A percentile compares a stretch with the other conserved stretches of the same genome.
Evolutionary conservation across 1,140 invertebrate genomes (phyloP).

Genomic region (Cotesia typhae): DNA sequence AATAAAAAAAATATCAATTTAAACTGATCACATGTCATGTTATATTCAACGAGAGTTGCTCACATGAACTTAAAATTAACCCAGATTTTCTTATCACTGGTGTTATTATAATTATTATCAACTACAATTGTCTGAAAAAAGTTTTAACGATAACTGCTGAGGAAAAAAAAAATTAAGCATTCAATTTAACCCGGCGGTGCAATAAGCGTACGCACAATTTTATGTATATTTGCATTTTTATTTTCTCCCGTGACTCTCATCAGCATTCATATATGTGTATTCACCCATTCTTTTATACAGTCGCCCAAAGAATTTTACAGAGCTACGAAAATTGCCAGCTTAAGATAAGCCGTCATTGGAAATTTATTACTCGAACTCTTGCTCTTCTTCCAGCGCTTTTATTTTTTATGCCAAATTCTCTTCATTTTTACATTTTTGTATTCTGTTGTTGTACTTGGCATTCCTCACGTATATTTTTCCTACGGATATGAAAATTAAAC

Average conservation of each 20-base stretch:
- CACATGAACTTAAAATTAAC: too few species aligned
- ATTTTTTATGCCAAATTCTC: not conserved
- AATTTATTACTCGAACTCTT: constrained; percentile 15
- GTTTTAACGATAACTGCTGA: too few species aligned
- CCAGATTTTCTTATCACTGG: too few species aligned
- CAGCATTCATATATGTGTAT: constrained; percentile 12
- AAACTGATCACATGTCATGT: too few species aligned
- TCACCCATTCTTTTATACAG: constrained; percentile 12
- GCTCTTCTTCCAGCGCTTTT: not conserved
- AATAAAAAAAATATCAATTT: too few species aligned
- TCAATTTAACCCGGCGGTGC: too few species aligned
- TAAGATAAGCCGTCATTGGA: constrained; percentile 12
- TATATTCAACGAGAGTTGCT: too few species aligned
- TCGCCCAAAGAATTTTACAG: not conserved
- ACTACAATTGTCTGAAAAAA: too few species aligned
- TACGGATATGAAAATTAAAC: too few species aligned
- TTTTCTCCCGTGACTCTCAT: constrained; percentile 6
- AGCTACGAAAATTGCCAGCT: constrained; percentile 19
- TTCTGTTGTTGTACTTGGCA: not conserved
- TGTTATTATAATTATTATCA: too few species aligned
- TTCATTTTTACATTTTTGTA: not conserved
- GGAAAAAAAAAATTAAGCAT: too few species aligned
- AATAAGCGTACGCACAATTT: not conserved
- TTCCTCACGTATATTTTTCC: too few species aligned
- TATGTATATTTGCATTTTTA: constrained; percentile 17